Evolutionary conservation across 37 sponge, comb jelly and placozoan genomes (phyloP).

Genomic region (Spongilla lacustris): DNA sequence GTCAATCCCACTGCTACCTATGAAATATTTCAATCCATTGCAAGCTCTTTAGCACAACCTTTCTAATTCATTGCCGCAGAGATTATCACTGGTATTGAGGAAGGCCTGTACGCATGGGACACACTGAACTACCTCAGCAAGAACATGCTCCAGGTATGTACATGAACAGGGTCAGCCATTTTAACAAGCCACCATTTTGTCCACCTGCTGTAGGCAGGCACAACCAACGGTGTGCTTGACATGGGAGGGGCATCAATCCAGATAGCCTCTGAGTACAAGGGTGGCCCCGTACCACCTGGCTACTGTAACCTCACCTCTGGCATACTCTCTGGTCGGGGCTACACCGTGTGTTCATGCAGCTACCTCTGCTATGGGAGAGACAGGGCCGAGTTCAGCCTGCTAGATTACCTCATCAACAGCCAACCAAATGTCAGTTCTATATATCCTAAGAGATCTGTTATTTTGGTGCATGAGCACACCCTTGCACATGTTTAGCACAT

Average conservation of each 20-base stretch:
- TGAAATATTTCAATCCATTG: constrained; percentile 29
- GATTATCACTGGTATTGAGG: constrained; percentile 65
- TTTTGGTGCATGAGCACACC: no score
- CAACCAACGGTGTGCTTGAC: constrained; percentile 53
- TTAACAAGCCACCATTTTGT: not conserved
- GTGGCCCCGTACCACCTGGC: not conserved
- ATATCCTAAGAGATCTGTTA: no score
- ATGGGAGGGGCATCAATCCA: constrained; percentile 79
- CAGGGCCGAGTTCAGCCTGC: constrained; percentile 45
- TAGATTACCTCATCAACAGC: constrained; percentile 39
- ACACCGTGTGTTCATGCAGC: constrained; percentile 62
- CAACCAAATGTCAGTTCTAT: not conserved
- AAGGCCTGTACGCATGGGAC: constrained; percentile 68
- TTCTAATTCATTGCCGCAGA: not conserved
- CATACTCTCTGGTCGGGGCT: constrained; percentile 9
- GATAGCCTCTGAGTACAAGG: constrained; percentile 48
- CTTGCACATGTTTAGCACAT: no score
- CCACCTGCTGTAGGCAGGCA: not conserved
- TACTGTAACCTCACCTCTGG: not conserved
- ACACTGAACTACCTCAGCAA: constrained; percentile 62
- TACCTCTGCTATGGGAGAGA: constrained; percentile 83
- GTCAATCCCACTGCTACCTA: constrained; percentile 9
- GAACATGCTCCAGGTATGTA: constrained; percentile 2
- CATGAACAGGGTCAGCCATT: constrained; percentile 2
- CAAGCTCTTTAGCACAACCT: not conserved